Conservation (phyloP, 1,140 invertebrate species). For the Lithobius niger region DNA sequence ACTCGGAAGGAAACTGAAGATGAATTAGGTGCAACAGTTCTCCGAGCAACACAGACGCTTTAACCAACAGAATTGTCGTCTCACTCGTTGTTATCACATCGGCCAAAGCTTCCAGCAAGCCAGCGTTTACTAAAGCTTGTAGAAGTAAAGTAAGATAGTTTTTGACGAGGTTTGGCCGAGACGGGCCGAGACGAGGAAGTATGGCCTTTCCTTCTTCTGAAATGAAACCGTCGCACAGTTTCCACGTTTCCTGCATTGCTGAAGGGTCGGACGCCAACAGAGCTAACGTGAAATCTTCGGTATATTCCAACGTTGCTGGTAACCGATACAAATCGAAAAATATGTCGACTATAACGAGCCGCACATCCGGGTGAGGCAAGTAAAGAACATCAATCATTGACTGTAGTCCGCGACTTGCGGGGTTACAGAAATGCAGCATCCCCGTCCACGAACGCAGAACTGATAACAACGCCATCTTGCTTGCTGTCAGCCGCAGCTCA, state of each 20-base stretch:
- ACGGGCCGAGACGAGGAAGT: slow-evolving; percentile 56
- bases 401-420: slow-evolving; percentile 41
- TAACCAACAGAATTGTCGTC: slow-evolving; percentile 76
- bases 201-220: slow-evolving; percentile 70
- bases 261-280: slow-evolving; percentile 74
- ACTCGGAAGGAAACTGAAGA: slow-evolving; percentile 43
- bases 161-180: slow-evolving; percentile 74
- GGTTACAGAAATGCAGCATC: slow-evolving; percentile 53
- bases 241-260: slow-evolving; percentile 59
- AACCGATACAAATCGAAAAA: not conserved
- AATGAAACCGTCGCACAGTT: slow-evolving; percentile 80
- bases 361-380: slow-evolving; percentile 70
- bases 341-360: slow-evolving; percentile 42
- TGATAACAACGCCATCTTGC: slow-evolving; percentile 65
- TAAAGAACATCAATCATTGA: slow-evolving; percentile 76
- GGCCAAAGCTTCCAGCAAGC: slow-evolving; percentile 71
- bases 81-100: slow-evolving; percentile 82
- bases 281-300: slow-evolving; percentile 75
- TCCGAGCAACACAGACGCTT: slow-evolving; percentile 75
- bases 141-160: slow-evolving; percentile 80
- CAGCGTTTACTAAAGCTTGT: slow-evolving; percentile 71
- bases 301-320: slow-evolving; percentile 43
- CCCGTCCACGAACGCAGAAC: slow-evolving; percentile 82
- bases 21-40: slow-evolving; percentile 68
- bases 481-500: slow-evolving; percentile 64